Evolutionary conservation across 1,140 invertebrate species (phyloP).

Genomic region (Apis florea): DNA sequence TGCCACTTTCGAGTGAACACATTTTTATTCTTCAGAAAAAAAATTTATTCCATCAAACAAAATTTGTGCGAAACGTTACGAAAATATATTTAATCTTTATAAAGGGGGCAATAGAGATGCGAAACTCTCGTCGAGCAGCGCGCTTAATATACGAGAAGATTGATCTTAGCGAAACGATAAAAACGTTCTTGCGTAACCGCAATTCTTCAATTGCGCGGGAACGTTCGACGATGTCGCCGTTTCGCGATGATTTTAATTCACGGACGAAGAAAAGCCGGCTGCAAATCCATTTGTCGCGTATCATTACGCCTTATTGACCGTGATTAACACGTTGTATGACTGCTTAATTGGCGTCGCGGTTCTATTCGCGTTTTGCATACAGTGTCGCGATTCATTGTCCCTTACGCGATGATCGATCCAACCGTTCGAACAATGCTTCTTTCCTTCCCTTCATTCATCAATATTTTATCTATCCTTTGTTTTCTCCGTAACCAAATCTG

Average conservation of each 20-base stretch:
- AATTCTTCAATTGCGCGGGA: neutral
- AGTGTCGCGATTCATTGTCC: neutral
- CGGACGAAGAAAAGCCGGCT: slow-evolving; percentile 6
- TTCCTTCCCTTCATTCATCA: too few species aligned
- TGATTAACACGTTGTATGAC: slow-evolving; percentile 46
- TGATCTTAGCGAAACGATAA: neutral
- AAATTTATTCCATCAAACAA: too few species aligned
- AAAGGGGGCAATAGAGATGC: neutral
- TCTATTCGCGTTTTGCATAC: slow-evolving; percentile 27
- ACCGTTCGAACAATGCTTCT: too few species aligned
- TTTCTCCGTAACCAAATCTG: too few species aligned
- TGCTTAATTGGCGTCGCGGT: slow-evolving; percentile 48
- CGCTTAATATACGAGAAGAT: neutral
- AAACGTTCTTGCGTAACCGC: neutral
- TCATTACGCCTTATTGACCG: slow-evolving; percentile 35
- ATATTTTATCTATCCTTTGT: too few species aligned
- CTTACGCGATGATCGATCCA: slow-evolving; percentile 20
- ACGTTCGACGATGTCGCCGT: neutral
- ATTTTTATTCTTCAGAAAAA: too few species aligned
- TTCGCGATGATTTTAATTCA: neutral
- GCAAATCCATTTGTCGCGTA: slow-evolving; percentile 32
- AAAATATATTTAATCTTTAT: too few species aligned
- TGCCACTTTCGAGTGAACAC: too few species aligned
- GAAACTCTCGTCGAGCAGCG: neutral
- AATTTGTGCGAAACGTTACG: too few species aligned